Conservation (phyloP, 2,113 vertebrate species). For the Bubo blakistoni region DNA sequence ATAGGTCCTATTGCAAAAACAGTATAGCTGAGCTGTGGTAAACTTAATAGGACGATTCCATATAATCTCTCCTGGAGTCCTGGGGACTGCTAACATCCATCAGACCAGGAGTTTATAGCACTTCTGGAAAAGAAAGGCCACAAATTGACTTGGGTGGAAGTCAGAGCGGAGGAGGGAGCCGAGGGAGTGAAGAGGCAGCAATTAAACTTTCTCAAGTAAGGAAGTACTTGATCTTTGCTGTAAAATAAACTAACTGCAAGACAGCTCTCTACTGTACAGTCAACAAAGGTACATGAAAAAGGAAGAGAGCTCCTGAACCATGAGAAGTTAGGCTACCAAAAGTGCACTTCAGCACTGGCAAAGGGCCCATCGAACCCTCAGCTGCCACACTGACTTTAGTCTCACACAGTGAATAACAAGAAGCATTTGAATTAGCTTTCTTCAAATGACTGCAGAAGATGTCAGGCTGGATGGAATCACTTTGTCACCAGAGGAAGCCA, state of each 20-base stretch:
- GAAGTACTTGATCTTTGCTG: neutral
- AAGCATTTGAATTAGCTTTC: neutral
- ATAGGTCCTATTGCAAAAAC: neutral
- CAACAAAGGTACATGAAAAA: neutral
- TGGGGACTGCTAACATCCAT: neutral
- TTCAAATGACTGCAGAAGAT: neutral
- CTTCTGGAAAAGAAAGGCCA: neutral
- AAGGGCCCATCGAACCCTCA: neutral
- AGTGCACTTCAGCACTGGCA: neutral
- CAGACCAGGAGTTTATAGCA: neutral
- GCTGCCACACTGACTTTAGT: neutral
- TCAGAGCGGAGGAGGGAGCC: neutral
- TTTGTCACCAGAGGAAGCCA: neutral
- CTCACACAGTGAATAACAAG: neutral
- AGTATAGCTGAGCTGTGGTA: neutral
- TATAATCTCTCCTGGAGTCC: neutral
- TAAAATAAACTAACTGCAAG: neutral
- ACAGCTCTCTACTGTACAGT: neutral
- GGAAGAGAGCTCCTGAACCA: rapidly evolving
- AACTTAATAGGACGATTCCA: neutral
- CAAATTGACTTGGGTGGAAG: neutral
- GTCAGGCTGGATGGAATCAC: neutral
- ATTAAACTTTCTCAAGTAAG: neutral
- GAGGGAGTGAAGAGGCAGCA: neutral
- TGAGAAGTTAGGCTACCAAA: neutral